Evolutionary conservation across 2,797 vertebrate genomes (phyloP).

Genomic region (Xiphorhynchus erythropygius): DNA sequence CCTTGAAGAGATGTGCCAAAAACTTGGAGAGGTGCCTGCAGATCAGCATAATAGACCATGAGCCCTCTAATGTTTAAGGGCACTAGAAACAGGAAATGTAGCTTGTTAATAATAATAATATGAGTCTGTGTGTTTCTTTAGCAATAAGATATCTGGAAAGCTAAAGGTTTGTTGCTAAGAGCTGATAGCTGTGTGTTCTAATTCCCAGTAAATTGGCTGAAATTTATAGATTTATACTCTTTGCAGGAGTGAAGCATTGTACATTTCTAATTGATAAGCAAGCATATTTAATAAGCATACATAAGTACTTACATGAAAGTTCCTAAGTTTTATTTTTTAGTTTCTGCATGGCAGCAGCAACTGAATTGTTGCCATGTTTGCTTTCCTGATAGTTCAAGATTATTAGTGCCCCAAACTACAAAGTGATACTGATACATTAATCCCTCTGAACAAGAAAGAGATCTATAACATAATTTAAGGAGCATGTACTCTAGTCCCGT

Average conservation of each 20-base stretch:
- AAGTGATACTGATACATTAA: constrained; percentile 39
- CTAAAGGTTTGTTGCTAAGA: neutral
- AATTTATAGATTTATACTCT: constrained; percentile 42
- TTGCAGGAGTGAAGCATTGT: constrained; percentile 29
- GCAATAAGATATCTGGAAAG: neutral
- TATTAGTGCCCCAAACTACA: constrained; percentile 46
- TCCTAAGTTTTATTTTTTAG: constrained; percentile 21
- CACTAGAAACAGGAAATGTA: neutral
- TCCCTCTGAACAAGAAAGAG: constrained; percentile 32
- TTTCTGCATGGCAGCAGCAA: constrained; percentile 20
- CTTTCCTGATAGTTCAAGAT: constrained; percentile 47
- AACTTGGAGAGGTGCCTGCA: neutral
- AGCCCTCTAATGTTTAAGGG: neutral
- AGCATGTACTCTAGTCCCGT: neutral
- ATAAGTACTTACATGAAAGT: neutral
- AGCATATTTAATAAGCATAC: constrained; percentile 18
- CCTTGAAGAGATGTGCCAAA: neutral
- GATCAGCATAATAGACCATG: neutral
- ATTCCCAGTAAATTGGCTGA: constrained; percentile 43
- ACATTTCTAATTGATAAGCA: constrained; percentile 52
- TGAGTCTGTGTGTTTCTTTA: no score
- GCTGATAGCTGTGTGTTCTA: neutral
- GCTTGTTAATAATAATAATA: neutral
- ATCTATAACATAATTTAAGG: constrained; percentile 60
- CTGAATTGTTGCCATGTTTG: constrained; percentile 29